A percentile compares a stretch with the other conserved stretches of the same genome.
Conservation (phyloP, 2,797 vertebrate species). For the Bufotes viridis region DNA sequence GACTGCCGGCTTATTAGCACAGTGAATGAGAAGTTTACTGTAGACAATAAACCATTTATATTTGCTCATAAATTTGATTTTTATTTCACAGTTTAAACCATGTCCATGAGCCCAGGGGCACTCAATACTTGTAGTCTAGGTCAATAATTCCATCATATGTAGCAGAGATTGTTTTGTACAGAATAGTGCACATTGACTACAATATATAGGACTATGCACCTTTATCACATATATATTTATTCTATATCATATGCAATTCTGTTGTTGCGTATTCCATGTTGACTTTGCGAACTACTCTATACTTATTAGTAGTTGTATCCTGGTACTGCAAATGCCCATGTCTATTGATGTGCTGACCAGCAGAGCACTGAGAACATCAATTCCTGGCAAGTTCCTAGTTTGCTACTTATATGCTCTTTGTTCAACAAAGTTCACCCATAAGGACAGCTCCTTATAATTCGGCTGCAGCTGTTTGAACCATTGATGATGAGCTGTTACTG, state of each 20-base stretch:
- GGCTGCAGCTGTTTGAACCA: background rate
- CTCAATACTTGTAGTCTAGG: conserved; percentile 1
- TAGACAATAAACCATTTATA: conserved; percentile 50
- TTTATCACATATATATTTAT: too few species aligned
- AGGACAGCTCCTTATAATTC: too few species aligned
- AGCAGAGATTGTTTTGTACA: background rate
- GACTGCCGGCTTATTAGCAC: conserved; percentile 78
- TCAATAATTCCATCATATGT: conserved; percentile 13
- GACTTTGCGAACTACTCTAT: background rate
- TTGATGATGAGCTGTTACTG: too few species aligned
- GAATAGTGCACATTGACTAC: background rate
- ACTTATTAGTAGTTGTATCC: too few species aligned
- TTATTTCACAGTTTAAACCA: conserved; percentile 27
- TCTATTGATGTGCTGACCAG: too few species aligned
- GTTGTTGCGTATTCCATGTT: background rate
- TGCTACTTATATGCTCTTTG: too few species aligned
- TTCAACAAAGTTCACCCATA: too few species aligned
- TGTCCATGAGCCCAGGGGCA: background rate
- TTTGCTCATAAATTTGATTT: conserved; percentile 44
- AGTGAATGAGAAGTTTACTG: conserved; percentile 71
- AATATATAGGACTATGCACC: background rate
- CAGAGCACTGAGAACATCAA: too few species aligned
- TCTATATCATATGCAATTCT: too few species aligned
- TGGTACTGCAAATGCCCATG: too few species aligned
- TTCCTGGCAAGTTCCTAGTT: too few species aligned